Evolutionary conservation across 2,113 vertebrate genomes (phyloP).

Genomic region (Hippocampus mohnikei): DNA sequence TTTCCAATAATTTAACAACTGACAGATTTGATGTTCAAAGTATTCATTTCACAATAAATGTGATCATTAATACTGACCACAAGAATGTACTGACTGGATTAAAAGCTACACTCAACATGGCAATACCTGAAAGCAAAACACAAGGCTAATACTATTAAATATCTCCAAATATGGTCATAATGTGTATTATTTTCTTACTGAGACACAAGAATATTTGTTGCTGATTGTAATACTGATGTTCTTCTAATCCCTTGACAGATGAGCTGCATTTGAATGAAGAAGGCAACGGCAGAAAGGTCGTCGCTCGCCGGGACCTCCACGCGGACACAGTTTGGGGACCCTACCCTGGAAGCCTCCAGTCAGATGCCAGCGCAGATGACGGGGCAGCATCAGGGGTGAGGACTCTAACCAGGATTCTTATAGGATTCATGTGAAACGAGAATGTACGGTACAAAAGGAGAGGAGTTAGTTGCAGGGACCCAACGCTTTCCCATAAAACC

Average conservation of each 20-base stretch:
- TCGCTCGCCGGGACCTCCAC: conserved; percentile 64
- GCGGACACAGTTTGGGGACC: conserved; percentile 85
- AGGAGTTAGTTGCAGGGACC: too few relatives aligned
- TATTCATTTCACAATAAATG: not conserved
- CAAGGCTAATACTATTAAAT: not conserved
- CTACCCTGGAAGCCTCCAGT: conserved; percentile 78
- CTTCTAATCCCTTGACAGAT: conserved; percentile 41
- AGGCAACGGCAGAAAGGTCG: conserved; percentile 63
- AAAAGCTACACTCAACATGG: not conserved
- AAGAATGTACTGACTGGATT: not conserved
- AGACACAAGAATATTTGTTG: not conserved
- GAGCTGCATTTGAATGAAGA: conserved; percentile 73
- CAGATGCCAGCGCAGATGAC: conserved; percentile 42
- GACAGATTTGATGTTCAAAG: not conserved
- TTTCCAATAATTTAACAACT: not conserved
- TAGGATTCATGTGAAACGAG: not conserved
- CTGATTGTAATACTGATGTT: not conserved
- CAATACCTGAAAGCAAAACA: not conserved
- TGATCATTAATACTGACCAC: not conserved
- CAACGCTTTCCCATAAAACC: too few relatives aligned
- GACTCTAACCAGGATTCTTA: not conserved
- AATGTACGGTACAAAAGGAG: not conserved
- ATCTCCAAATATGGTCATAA: not conserved
- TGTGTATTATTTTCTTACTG: not conserved
- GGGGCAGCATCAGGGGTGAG: conserved; percentile 56